Conservation (phyloP, 2,888 invertebrate species). For the Thymelicus acteon region DNA sequence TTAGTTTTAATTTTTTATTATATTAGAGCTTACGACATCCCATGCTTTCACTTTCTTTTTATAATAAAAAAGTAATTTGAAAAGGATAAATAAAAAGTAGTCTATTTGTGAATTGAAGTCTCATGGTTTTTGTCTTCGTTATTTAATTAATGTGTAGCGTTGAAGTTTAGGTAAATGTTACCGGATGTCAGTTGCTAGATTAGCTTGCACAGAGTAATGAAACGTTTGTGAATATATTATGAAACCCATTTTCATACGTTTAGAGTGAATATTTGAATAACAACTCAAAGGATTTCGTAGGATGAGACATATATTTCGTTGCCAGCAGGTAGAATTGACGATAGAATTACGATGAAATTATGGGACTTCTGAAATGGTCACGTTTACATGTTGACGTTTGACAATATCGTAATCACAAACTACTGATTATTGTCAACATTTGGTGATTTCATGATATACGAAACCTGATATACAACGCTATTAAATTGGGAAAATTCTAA, state of each 20-base stretch:
- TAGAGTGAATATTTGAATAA: too few species aligned
- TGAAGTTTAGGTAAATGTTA: constrained; percentile 10
- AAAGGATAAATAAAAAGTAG: neutral
- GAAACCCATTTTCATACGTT: constrained; percentile 5
- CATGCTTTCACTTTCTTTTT: constrained; percentile 29
- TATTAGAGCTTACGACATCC: constrained; percentile 20
- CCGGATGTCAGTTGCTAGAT: constrained; percentile 24
- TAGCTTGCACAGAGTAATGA: constrained; percentile 1
- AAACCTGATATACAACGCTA: too few species aligned
- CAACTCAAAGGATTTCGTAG: too few species aligned
- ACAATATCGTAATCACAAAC: too few species aligned
- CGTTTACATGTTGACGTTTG: too few species aligned
- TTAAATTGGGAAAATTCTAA: too few species aligned
- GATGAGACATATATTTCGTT: too few species aligned
- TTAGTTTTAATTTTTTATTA: constrained; percentile 40
- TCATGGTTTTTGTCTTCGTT: neutral
- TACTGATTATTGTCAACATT: too few species aligned
- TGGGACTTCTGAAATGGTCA: too few species aligned
- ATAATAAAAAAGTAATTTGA: constrained; percentile 12
- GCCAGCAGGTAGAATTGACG: too few species aligned
- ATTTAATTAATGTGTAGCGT: neutral
- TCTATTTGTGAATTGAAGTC: neutral
- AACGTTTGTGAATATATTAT: neutral
- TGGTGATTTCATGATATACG: too few species aligned
- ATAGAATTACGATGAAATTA: too few species aligned